A percentile compares a stretch with the other conserved stretches of the same genome.
Evolutionary conservation across 1,140 invertebrate genomes (phyloP).

Genomic region (Sinonovacula constricta): DNA sequence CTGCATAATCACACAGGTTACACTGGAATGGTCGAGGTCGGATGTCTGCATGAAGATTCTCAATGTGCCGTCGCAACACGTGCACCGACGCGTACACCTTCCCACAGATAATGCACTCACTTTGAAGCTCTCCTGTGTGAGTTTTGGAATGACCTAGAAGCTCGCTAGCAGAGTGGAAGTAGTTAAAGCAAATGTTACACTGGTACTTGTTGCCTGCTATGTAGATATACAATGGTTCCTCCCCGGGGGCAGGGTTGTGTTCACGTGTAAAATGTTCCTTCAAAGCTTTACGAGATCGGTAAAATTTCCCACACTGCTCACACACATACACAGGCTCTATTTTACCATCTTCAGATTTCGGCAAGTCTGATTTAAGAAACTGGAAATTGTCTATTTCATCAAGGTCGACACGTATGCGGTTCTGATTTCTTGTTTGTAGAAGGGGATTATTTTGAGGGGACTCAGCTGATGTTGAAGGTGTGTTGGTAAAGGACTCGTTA

Average conservation of each 20-base stretch:
- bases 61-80: slow-evolving; percentile 33
- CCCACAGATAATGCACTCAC: slow-evolving; percentile 25
- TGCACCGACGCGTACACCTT: slow-evolving; percentile 41
- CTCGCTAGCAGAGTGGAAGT: slow-evolving; percentile 47
- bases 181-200: slow-evolving; percentile 43
- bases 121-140: slow-evolving; percentile 35
- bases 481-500: too few relatives aligned
- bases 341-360: slow-evolving; percentile 7
- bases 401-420: slow-evolving; percentile 1
- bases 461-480: too few relatives aligned
- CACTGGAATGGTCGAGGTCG: slow-evolving; percentile 39
- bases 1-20: slow-evolving; percentile 47
- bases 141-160: slow-evolving; percentile 32
- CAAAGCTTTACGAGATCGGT: slow-evolving; percentile 34
- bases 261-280: slow-evolving; percentile 42
- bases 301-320: slow-evolving; percentile 50
- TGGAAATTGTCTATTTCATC: too few relatives aligned
- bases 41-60: slow-evolving; percentile 34
- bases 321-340: slow-evolving; percentile 48
- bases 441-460: too few relatives aligned
- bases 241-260: slow-evolving; percentile 14
- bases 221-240: slow-evolving; percentile 43
- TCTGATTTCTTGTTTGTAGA: slow-evolving; percentile 11
- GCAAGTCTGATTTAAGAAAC: background rate
- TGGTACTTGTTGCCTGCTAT: slow-evolving; percentile 46